Evolutionary conservation across 2,113 vertebrate species (phyloP).

Genomic region (Eurystomus gularis): DNA sequence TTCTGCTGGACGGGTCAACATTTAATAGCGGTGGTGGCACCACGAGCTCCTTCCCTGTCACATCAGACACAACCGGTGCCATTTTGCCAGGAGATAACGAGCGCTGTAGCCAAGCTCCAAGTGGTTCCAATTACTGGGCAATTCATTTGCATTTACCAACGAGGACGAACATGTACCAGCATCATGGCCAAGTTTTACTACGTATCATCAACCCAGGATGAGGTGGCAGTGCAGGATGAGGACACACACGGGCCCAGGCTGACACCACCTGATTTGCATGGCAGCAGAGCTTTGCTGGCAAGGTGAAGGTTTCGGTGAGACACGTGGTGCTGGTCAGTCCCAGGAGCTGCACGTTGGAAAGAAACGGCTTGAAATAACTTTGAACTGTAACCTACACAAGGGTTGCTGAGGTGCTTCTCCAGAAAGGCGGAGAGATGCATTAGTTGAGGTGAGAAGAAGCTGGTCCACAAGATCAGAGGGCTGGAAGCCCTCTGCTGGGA

Average conservation of each 20-base stretch:
- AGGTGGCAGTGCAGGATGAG: neutral
- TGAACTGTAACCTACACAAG: fast-evolving
- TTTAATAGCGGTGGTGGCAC: neutral
- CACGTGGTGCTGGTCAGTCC: neutral
- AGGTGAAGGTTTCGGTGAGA: neutral
- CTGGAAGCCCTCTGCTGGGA: too few relatives aligned
- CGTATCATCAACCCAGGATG: neutral
- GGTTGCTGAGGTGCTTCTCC: neutral
- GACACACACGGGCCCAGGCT: fast-evolving
- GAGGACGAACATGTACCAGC: neutral
- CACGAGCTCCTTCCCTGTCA: neutral
- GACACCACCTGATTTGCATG: neutral
- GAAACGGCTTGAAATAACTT: neutral
- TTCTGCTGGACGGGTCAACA: neutral
- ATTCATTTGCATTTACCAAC: neutral
- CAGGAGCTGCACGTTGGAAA: neutral
- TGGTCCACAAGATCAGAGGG: neutral
- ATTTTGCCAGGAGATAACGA: neutral
- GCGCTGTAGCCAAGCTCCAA: neutral
- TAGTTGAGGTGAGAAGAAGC: neutral
- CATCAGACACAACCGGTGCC: neutral
- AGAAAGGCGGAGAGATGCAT: neutral
- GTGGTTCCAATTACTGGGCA: neutral
- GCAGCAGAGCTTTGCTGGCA: fast-evolving
- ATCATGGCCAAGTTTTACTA: neutral